Evolutionary conservation across 2,113 vertebrate species (phyloP).

Genomic region (Pituophis catenifer): DNA sequence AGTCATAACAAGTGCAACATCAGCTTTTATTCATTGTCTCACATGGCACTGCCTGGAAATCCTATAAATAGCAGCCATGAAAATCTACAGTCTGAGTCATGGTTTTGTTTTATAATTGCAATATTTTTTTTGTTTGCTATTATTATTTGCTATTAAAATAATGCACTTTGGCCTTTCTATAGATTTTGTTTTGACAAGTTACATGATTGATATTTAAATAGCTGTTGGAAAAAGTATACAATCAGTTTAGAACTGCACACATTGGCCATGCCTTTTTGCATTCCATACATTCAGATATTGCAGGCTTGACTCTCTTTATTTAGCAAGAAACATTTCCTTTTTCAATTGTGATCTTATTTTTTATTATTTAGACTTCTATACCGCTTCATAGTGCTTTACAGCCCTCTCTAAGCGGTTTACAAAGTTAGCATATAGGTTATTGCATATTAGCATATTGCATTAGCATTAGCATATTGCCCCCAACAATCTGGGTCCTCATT

Average conservation of each 20-base stretch:
- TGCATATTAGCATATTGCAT: too few relatives aligned
- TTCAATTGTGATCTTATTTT: background rate
- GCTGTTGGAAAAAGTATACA: conserved; percentile 34
- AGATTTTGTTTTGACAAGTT: conserved; percentile 39
- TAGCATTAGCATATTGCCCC: too few relatives aligned
- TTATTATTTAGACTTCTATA: too few relatives aligned
- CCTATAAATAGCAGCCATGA: background rate
- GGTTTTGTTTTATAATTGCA: conserved; percentile 36
- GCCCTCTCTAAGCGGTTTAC: too few relatives aligned
- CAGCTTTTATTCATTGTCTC: background rate
- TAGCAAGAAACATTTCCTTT: background rate
- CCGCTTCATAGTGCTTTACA: too few relatives aligned
- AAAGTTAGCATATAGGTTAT: too few relatives aligned
- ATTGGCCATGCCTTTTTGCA: background rate
- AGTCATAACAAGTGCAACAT: background rate
- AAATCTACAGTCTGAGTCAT: background rate
- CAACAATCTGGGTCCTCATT: too few relatives aligned
- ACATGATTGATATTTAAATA: conserved; percentile 46
- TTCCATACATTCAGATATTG: conserved; percentile 36
- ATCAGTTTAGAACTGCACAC: conserved; percentile 21
- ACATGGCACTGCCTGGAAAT: background rate
- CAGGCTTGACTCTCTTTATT: background rate
- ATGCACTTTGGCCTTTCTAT: conserved; percentile 40
- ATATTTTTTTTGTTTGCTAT: conserved; percentile 20
- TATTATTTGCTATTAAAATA: conserved; percentile 48